Evolutionary conservation across 2,888 invertebrate genomes (phyloP).

Genomic region (Agrochola macilenta): DNA sequence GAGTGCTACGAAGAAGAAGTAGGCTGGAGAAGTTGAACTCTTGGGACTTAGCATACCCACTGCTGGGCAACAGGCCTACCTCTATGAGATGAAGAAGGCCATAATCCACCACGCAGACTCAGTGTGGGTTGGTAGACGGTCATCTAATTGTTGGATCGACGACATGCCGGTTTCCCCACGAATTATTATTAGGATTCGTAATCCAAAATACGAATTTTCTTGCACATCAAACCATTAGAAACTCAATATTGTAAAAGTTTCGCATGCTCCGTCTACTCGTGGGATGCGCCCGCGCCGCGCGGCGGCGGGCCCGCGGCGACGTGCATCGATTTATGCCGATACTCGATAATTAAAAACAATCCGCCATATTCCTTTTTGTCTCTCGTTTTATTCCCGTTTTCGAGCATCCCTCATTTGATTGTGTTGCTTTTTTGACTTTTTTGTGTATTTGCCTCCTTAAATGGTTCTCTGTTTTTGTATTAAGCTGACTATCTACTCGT

Average conservation of each 20-base stretch:
- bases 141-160: too few species aligned
- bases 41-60: not conserved
- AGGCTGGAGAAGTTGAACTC: not conserved
- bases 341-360: conserved; percentile 91
- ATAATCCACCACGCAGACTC: too few species aligned
- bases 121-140: too few species aligned
- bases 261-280: conserved; percentile 68
- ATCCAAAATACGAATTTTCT: not conserved
- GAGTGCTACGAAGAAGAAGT: not conserved
- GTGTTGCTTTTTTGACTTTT: conserved; percentile 84
- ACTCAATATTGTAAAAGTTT: conserved; percentile 40
- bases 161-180: too few species aligned
- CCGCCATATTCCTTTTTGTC: conserved; percentile 90
- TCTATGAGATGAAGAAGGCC: too few species aligned
- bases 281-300: conserved; percentile 73
- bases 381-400: conserved; percentile 88
- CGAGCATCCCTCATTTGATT: conserved; percentile 90
- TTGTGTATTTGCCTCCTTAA: conserved; percentile 73
- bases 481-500: conserved; percentile 82
- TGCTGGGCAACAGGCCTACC: too few species aligned
- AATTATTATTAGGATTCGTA: too few species aligned
- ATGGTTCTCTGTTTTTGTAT: conserved; percentile 80
- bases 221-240: conserved; percentile 17
- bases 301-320: conserved; percentile 87
- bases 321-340: conserved; percentile 90